These are phyloP conservation scores for Drosophila subsilvestris DNA, from an alignment of 2,888 invertebrate genomes.

Conservation along the genomic window DNA sequence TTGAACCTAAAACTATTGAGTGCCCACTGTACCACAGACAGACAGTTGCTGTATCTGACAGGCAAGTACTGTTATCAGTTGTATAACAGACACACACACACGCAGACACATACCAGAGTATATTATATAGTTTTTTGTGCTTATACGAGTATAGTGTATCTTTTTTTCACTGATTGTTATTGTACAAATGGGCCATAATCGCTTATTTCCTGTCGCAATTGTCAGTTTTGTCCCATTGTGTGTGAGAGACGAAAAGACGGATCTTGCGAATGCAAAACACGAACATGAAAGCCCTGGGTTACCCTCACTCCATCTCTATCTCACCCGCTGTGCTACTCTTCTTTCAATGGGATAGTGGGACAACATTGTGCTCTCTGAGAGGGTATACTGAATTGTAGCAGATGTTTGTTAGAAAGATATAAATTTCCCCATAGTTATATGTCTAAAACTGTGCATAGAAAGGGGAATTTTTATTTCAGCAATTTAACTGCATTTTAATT, in stretches of 20 bases:
- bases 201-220: constrained; percentile 58
- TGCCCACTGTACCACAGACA: background rate
- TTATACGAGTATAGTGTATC: constrained; percentile 21
- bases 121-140: constrained; percentile 4
- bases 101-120: background rate
- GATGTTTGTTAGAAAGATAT: background rate
- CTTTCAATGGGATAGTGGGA: background rate
- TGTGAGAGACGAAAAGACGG: constrained; percentile 16
- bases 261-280: constrained; percentile 58
- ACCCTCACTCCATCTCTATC: background rate
- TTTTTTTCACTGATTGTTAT: constrained; percentile 40
- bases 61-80: constrained; percentile 20
- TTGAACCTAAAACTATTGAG: background rate
- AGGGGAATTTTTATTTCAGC: background rate
- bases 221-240: constrained; percentile 11
- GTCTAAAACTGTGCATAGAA: background rate
- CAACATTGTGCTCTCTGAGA: background rate
- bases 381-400: background rate
- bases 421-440: background rate
- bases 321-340: background rate
- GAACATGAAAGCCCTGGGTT: constrained; percentile 20
- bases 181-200: constrained; percentile 60
- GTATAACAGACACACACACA: background rate
- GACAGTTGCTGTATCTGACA: background rate
- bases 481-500: background rate